These are phyloP conservation scores for Bombus waltoni DNA, from an alignment of 1,140 invertebrate genomes.

Conservation along the genomic window DNA sequence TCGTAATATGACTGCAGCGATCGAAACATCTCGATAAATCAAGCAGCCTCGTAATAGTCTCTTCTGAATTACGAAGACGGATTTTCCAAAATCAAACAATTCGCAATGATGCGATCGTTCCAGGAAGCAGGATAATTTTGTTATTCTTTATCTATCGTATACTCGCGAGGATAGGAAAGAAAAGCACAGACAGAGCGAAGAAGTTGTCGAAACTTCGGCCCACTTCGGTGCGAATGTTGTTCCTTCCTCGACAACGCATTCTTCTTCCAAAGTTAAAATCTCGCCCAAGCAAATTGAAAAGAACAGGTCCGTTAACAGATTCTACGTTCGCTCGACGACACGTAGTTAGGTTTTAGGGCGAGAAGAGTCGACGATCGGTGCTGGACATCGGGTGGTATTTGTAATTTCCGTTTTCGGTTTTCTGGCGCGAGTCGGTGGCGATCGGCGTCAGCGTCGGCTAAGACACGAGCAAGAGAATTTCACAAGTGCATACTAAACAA, in stretches of 20 bases:
- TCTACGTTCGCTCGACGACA: too few relatives aligned
- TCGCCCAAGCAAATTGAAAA: too few relatives aligned
- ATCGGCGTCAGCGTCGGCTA: background rate
- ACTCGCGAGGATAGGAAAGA: background rate
- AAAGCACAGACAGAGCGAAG: background rate
- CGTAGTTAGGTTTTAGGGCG: background rate
- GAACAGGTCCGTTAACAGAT: too few relatives aligned
- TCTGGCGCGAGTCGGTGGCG: background rate
- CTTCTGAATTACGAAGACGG: background rate
- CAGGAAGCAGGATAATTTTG: background rate
- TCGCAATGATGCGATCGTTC: background rate
- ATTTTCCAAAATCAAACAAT: constrained; percentile 2
- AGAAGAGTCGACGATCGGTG: background rate
- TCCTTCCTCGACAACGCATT: background rate
- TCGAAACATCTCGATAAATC: background rate
- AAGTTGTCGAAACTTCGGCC: background rate
- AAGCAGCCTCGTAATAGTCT: background rate
- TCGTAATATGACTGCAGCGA: background rate
- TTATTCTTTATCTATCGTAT: background rate
- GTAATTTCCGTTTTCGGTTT: background rate
- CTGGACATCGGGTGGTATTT: background rate
- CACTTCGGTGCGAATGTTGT: background rate
- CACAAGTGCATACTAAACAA: constrained; percentile 2
- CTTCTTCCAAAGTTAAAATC: background rate
- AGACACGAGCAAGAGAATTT: background rate